Conservation (phyloP, 2,113 vertebrate genomes). For the Pygoscelis antarcticus region DNA sequence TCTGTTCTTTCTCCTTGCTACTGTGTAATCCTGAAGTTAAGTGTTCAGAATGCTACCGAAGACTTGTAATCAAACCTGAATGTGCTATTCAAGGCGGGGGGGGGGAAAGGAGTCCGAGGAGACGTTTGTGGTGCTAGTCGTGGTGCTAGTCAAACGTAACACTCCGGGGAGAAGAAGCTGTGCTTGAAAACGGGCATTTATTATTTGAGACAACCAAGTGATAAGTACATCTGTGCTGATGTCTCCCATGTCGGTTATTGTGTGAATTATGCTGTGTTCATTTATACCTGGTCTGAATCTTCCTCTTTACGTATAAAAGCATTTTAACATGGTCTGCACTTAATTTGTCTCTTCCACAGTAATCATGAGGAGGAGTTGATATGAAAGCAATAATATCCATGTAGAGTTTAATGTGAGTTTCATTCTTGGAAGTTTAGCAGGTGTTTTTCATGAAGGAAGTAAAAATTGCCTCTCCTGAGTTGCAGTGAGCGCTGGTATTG, state of each 20-base stretch:
- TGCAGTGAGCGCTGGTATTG: accelerated
- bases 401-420: neutral
- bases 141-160: neutral
- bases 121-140: neutral
- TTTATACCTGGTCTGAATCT: neutral
- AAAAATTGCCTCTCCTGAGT: neutral
- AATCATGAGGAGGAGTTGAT: neutral
- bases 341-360: neutral
- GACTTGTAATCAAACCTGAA: neutral
- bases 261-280: neutral
- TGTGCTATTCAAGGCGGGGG: neutral
- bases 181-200: neutral
- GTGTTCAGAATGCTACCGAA: neutral
- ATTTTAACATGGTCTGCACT: neutral
- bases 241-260: neutral
- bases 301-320: neutral
- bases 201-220: neutral
- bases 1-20: neutral
- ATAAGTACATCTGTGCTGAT: neutral
- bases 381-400: neutral
- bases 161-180: neutral
- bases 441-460: neutral
- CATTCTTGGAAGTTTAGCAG: neutral
- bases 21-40: neutral
- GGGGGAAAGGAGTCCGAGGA: neutral